Evolutionary conservation across 2,888 invertebrate genomes (phyloP), one percentile per base, ranked within the genome.

Genomic region (Amblyteles armatorius): DNA sequence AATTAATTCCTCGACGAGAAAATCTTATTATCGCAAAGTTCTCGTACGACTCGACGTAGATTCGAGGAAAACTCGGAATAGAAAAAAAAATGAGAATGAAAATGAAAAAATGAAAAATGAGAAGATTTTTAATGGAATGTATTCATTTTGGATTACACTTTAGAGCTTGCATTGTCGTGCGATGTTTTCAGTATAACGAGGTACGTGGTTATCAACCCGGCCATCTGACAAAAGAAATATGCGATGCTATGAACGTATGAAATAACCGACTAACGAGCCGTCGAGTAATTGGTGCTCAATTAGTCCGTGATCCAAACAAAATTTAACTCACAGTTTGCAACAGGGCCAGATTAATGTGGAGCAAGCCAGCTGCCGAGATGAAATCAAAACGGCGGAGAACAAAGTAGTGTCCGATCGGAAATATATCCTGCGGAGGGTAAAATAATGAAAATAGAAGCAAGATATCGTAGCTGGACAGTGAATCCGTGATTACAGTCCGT

Each of bases 371-470:
- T 0, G 19, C 63, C 13, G 71, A 40, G 29, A 29, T 74, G 48
- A 74, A 60, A 16, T 60, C 1, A 40, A 74, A 74, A 7, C 73
- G 60, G 3, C 73, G 73, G 13, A 63, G 22, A n/a, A 50, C 19
- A 11, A 50, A 67, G 36, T 50, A 76, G 33, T 76, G 76, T 22
- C 76, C 65, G 22, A 76, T 74, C 29, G 44, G 16, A 26, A 74
- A 44, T 16, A 26, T 60, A 16, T 74, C 73, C 73, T 74, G 36
- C 6, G 19, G 48, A 16, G 19, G 22, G 22, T 26, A 11, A 22
- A 26, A 57, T 26, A 57, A 26, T 26, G 0, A 13, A 57, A 7
- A 26, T 11, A 3, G 50, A 69, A 29, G 48, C n/a, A 26, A 16
- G 16, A 50, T 7, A 33, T 69, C 13, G 16, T 16, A 69, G 13